Evolutionary conservation across 2,888 invertebrate genomes (phyloP), one percentile per base, ranked within the genome.

Genomic region (Branchinecta sandiegonensis): DNA sequence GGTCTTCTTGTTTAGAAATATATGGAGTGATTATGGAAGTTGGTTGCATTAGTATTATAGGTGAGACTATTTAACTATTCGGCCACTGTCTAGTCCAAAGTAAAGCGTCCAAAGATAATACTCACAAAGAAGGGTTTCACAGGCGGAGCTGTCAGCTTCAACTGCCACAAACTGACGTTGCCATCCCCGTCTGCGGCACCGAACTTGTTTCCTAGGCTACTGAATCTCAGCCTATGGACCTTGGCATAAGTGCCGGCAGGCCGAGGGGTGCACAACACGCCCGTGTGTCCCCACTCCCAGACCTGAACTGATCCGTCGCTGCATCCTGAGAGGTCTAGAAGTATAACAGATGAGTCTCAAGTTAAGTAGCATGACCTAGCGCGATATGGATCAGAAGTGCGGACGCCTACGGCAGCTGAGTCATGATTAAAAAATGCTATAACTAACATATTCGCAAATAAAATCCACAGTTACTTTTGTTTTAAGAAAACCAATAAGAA

Each of bases 181-280:
- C 99, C 99, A 78, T 99, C 99, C 0, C 93, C 91, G 80, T 99
- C 99, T 37, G 92, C 92, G 2, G 96, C 95, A 48, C 97, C 97
- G 79, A 99, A 96, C 81, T 97, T 97, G 80, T 95, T 96, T 70
- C 96, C 96, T 78, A 96, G 94, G 76, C 92, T 90, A 66, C 92
- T 93, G 81, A 96, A 96, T 70, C 91, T 84, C n/a, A 95, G 92
- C 72, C 94, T 85, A 2, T 94, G 94, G 70, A 97, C 96, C 80
- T 92, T 92, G 48, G 92, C 93, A 79, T 90, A 94, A 8, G 95
- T 94, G 48, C 95, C 95, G 0, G 94, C 86, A n/a, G 91, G 87
- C 56, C 95, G 83, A 1, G 94, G 94, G 37, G 88, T 87, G 75
- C 93, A 89, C 13, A 95, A 90, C 63, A 91, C 89, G 71, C 90